phyloP scores from a whole-genome alignment of 2,888 invertebrate species.

The Drosophila buzzatii region DNA sequence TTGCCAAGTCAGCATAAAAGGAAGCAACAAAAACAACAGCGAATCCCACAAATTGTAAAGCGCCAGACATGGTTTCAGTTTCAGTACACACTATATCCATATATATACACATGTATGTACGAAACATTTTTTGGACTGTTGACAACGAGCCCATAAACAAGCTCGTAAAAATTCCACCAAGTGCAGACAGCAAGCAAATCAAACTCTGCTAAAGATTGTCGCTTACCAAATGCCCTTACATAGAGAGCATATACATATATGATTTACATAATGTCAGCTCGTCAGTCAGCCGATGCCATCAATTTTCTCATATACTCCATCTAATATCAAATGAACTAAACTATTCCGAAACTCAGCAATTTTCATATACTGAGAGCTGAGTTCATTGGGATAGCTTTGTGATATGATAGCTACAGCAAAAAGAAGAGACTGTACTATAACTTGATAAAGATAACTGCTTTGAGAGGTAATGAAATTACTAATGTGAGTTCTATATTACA shows the following conservation, averaged over 20 bases:
- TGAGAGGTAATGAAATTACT: neutral
- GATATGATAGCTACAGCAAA: neutral
- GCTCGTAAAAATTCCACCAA: slow-evolving; percentile 50
- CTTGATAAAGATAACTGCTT: neutral
- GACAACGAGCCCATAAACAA: slow-evolving; percentile 58
- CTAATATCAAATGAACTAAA: neutral
- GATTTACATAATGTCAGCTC: neutral
- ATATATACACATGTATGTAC: neutral
- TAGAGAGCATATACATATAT: neutral
- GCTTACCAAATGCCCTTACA: slow-evolving; percentile 11
- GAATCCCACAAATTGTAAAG: slow-evolving; percentile 41
- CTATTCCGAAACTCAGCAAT: neutral
- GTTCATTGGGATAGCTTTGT: neutral
- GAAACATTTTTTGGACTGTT: slow-evolving; percentile 31
- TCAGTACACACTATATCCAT: slow-evolving; percentile 23
- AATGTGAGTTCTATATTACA: too few relatives aligned
- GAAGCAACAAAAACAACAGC: slow-evolving; percentile 9
- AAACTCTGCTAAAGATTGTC: too few relatives aligned
- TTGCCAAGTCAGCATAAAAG: slow-evolving; percentile 52
- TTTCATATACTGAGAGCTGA: neutral
- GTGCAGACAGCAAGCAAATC: slow-evolving; percentile 8
- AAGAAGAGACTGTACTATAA: neutral
- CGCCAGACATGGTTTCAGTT: slow-evolving; percentile 55
- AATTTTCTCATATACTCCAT: neutral
- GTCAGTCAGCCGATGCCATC: too few relatives aligned